Base-by-base conservation (phyloP, 2,888 invertebrate genomes). In the Dynastes tityus region DNA sequence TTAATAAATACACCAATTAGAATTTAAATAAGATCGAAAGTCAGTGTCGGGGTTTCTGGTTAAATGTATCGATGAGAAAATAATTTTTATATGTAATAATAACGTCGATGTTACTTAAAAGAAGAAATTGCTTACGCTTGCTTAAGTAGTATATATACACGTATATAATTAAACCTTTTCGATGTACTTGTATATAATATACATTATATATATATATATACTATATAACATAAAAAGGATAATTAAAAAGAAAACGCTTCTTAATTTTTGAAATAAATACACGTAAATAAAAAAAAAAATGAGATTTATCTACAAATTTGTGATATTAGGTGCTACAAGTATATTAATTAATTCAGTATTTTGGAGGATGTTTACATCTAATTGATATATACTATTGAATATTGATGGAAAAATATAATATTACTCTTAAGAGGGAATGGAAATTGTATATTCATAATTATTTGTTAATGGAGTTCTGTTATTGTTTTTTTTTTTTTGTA, bases 261-360 rank as follows among this genome's bases (percentile, higher is more conserved):
- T 61, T 61, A 11, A 61, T 61, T 61, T 22, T 61, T 61, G 22
- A 29, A 27, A 61, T 61, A 61, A 29, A 2, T 2, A 27, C 2
- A 27, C 29, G 29, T 11, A 29, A 29, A 61, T 61, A 55, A 45
- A 45, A 55, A 55, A 55, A 55, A 16, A 16, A 16, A 16, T 16
- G 16, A 16, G 16, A 16, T 16, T 16, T 16, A 16, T 16, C 16
- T 61, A 27, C 58, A 68, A 49, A 68, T 68, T 68, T 68, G 68
- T 68, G 68, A 68, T 68, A 68, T 68, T 68, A 68, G 68, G 68
- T 68, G 49, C 49, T 68, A 68, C 68, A 51, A 51, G 49, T 68
- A 68, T 68, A 68, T 68, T 37, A 68, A 68, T 68, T 37, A 68
- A 49, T 68, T 68, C 68, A 51, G 51, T 68, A 49, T 68, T 68